Evolutionary conservation across 2,113 vertebrate genomes (phyloP), one percentile per base, ranked within the genome.

Genomic region (Varanus salvator): DNA sequence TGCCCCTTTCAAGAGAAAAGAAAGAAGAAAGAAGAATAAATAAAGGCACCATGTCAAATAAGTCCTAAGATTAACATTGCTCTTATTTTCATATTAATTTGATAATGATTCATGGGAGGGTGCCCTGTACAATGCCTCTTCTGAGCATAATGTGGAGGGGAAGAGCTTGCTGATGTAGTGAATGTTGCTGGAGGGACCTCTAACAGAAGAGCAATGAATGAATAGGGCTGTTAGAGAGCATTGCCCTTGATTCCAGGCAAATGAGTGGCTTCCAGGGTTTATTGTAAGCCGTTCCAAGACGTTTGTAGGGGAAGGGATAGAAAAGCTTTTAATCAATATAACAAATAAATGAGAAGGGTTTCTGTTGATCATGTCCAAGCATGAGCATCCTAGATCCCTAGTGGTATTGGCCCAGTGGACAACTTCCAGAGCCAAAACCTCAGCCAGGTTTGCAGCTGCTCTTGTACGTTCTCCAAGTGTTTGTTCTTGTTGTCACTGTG

Each of bases 1-100:
- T 92, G 80, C 66, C 64, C 0, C n/a, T 91, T 87, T 92, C 44
- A 80, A 48, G 85, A 74, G 23, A 66, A 80, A 94, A 93, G 77
- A 54, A 23, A 76, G 27, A 34, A 15, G 19, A 21, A 27, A 27
- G 19, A 50, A 27, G 19, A 78, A 17, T 91, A 95, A 92, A 84
- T 84, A 54, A 84, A 38, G 14, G 60, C 31, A 91, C 1, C 84
- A 48, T 80, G 84, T 60, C 8, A 94, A 93, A 89, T 88, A 80
- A 69, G 31, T 87, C 44, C 38, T 87, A 84, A 89, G 69, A 91
- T 68, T 85, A 91, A 90, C 88, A 69, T 57, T 25, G n/a, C 8
- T 89, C 8, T 90, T 90, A 81, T 72, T 19, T 87, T 90, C 8
- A 0, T 81, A 29, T 84, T 80, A 91, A 91, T 85, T 94, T 89